Percentiles rank a stretch among this genome's conserved stretches.
These are phyloP conservation scores for Pipa parva DNA, from an alignment of 2,113 vertebrate genomes.

Conservation along the genomic window DNA sequence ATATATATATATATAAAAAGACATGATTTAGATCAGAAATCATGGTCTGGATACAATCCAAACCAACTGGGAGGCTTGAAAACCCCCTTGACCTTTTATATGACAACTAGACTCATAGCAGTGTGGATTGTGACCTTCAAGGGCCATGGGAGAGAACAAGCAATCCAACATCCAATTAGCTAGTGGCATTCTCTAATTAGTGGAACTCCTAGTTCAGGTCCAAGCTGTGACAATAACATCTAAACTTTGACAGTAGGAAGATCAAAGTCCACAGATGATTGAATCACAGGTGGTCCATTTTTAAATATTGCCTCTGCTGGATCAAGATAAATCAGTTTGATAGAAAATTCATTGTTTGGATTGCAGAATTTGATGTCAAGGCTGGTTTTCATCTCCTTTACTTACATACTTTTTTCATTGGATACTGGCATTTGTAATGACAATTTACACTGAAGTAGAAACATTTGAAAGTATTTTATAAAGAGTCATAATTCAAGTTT, in stretches of 20 bases:
- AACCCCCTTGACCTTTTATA: constrained; percentile 27
- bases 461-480: too few relatives aligned
- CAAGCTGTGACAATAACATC: constrained; percentile 31
- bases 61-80: constrained; percentile 33
- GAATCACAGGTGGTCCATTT: constrained; percentile 20
- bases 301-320: background rate
- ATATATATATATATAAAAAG: background rate
- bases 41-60: constrained; percentile 40
- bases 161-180: constrained; percentile 31
- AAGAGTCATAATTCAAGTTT: too few relatives aligned
- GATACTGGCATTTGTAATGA: background rate
- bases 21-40: constrained; percentile 14
- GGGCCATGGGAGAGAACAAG: constrained; percentile 33
- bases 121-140: constrained; percentile 32
- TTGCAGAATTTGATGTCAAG: too few relatives aligned
- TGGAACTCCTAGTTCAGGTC: constrained; percentile 32
- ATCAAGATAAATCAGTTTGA: background rate
- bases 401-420: background rate
- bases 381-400: too few relatives aligned
- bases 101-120: constrained; percentile 30
- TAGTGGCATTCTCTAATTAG: constrained; percentile 32
- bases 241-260: constrained; percentile 27
- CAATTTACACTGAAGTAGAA: too few relatives aligned
- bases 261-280: constrained; percentile 25
- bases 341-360: too few relatives aligned